Conservation (phyloP, 2,797 vertebrate genomes). For the Gambelia wislizenii region DNA sequence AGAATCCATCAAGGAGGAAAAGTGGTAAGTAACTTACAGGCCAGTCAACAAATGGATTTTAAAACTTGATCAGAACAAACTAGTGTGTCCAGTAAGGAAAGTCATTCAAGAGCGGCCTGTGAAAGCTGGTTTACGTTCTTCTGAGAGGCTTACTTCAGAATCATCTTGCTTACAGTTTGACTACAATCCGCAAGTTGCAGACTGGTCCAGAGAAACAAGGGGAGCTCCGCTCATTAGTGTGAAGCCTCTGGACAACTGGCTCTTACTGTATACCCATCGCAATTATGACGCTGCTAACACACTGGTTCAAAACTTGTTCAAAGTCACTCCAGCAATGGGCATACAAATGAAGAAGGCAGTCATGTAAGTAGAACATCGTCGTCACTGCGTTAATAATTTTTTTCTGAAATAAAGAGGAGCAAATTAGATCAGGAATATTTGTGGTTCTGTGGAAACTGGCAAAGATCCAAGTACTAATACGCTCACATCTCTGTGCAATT, state of each 20-base stretch:
- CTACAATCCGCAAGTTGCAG: conserved; percentile 85
- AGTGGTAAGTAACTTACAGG: conserved; percentile 76
- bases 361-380: conserved; percentile 82
- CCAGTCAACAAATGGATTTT: not conserved
- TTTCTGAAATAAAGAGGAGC: not conserved
- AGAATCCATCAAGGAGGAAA: conserved; percentile 86
- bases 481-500: not conserved
- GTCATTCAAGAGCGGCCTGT: too few relatives aligned
- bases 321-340: conserved; percentile 86
- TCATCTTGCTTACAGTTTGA: conserved; percentile 81
- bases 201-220: conserved; percentile 92
- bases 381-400: not conserved
- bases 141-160: not conserved
- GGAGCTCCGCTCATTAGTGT: conserved; percentile 82
- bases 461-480: not conserved
- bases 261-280: conserved; percentile 84
- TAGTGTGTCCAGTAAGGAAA: not conserved
- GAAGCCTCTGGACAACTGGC: conserved; percentile 87
- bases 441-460: not conserved
- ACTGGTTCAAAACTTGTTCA: conserved; percentile 85
- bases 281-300: conserved; percentile 82
- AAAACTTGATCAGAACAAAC: not conserved
- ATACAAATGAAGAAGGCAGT: conserved; percentile 82
- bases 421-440: not conserved
- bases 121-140: not conserved